Base-by-base conservation (phyloP, 2,113 vertebrate species). In the Cryptomyrus ogoouensis region DNA sequence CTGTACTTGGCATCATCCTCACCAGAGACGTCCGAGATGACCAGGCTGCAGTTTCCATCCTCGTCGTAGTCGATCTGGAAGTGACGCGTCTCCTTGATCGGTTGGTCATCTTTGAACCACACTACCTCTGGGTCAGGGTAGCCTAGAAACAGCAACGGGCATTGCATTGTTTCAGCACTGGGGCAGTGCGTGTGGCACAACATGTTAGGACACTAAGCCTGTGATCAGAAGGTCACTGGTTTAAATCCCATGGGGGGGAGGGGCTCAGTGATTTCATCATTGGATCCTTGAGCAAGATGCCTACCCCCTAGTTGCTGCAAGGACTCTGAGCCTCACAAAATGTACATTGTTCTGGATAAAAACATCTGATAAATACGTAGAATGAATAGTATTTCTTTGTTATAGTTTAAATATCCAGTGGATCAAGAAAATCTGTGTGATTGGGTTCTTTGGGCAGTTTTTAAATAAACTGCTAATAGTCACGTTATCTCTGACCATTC, bases 31-130 rank as follows among this genome's bases (percentile, higher is more conserved):
- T 99, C 98, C 56, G 98, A 97, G 93, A 99, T 98, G 91, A 97
- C 97, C 91, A 99, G 96, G 91, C 97, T 98, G 96, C 98, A 99
- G 95, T 99, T 99, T 42, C 98, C 98, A 0, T 99, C 98, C 83
- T 99, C 98, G 0, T 99, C 98, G 15, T 99, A 99, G 95, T 99
- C 98, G 66, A 99, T 99, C 96, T 99, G 98, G 95, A 98, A 98
- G 94, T 99, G 98, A 31, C 98, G 96, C 0, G 98, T 99, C 95
- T 99, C 98, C 93, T 98, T 98, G 94, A 99, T 98, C 0, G 98
- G 98, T 89, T 98, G 97, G 0, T 99, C 97, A 0, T 99, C 98
- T 95, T 99, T 99, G 95, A 97, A 99, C 98, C 98, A 99, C 90
- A 99, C 98, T 56, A 99, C 98, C 95, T 99, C 98, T 0, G 98